phyloP scores from a whole-genome alignment of 2,888 invertebrate species.

The Malacosoma neustria region DNA sequence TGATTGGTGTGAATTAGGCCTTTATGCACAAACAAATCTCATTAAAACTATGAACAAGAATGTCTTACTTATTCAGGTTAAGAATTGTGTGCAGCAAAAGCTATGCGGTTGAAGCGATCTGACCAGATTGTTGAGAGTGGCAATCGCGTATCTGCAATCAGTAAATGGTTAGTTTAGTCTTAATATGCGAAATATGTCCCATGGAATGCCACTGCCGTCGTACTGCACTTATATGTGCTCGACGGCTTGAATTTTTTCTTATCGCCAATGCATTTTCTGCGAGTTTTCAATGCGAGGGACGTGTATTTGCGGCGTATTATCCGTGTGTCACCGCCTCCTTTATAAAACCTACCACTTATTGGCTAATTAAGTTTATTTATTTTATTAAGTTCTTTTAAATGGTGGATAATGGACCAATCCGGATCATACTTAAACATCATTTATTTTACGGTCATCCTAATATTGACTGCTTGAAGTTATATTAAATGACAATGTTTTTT shows the following conservation, averaged over 20 bases:
- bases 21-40: constrained; percentile 27
- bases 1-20: no score
- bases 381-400: constrained; percentile 6
- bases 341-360: neutral
- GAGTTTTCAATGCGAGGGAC: constrained; percentile 59
- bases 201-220: constrained; percentile 67
- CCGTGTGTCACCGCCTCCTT: neutral
- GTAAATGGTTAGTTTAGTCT: constrained; percentile 72
- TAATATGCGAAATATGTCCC: constrained; percentile 65
- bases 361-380: neutral
- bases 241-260: constrained; percentile 71
- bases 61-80: constrained; percentile 69
- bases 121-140: constrained; percentile 64
- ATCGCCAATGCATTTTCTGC: constrained; percentile 71
- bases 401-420: neutral
- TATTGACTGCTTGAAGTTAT: no score
- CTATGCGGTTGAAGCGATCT: constrained; percentile 62
- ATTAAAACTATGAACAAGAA: constrained; percentile 53
- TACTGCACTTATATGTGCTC: constrained; percentile 65
- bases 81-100: constrained; percentile 59
- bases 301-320: constrained; percentile 17
- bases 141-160: constrained; percentile 74
- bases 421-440: no score
- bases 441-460: no score
- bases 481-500: no score